A percentile compares a stretch with the other conserved stretches of the same genome.
Conservation (phyloP, 2,797 vertebrate genomes). For the Rhinophrynus dorsalis region DNA sequence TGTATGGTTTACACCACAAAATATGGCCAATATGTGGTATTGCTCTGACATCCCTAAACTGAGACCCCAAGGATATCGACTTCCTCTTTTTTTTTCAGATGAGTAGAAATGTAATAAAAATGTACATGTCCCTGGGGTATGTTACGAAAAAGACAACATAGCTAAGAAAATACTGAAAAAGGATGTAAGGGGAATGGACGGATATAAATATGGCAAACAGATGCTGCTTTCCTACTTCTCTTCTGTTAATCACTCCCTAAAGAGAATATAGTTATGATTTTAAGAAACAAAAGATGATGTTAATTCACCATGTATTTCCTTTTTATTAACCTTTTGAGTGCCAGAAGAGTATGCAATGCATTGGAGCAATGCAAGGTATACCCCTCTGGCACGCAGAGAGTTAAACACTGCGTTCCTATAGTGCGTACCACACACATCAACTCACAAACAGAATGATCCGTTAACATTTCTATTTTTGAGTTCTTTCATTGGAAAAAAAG, state of each 20-base stretch:
- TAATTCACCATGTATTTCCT: conserved; percentile 42
- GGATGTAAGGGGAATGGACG: conserved; percentile 53
- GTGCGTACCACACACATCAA: conserved; percentile 5
- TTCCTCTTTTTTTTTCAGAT: conserved; percentile 17
- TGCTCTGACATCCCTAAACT: background rate
- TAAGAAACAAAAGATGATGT: conserved; percentile 40
- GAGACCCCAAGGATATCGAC: conserved; percentile 7
- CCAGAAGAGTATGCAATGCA: too few relatives aligned
- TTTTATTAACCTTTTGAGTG: conserved; percentile 30
- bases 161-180: conserved; percentile 54
- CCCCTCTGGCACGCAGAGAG: too few relatives aligned
- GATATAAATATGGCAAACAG: conserved; percentile 62
- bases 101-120: conserved; percentile 34
- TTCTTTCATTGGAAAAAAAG: too few relatives aligned
- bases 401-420: background rate
- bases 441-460: background rate
- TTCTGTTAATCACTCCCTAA: conserved; percentile 58
- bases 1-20: background rate
- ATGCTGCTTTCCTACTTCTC: conserved; percentile 60
- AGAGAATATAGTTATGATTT: conserved; percentile 57
- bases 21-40: background rate
- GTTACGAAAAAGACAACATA: conserved; percentile 47
- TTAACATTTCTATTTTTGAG: too few relatives aligned
- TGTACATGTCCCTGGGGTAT: conserved; percentile 49
- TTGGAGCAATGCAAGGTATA: too few relatives aligned